phyloP scores from a whole-genome alignment of 2,113 vertebrate genomes.

The Excalfactoria chinensis region DNA sequence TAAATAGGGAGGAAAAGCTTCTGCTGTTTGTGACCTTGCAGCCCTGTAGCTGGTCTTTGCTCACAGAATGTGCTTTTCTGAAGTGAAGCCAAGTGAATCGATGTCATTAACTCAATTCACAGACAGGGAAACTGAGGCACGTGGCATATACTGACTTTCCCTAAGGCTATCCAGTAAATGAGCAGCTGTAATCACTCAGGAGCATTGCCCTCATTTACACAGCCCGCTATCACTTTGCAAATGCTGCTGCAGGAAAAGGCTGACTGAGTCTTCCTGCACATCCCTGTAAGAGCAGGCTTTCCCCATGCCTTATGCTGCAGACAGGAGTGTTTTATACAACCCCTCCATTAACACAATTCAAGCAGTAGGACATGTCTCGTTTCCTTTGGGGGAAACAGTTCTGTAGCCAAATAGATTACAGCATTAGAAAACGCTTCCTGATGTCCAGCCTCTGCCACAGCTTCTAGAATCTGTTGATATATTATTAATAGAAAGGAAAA shows the following conservation, averaged over 20 bases:
- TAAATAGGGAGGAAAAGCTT: background rate
- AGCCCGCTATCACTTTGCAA: background rate
- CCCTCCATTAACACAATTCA: slow-evolving; percentile 41
- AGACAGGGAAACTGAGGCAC: background rate
- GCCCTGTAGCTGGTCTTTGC: background rate
- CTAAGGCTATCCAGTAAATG: background rate
- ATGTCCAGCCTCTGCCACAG: background rate
- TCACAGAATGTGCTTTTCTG: background rate
- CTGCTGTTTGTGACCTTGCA: background rate
- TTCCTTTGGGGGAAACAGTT: slow-evolving; percentile 45
- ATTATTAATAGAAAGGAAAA: slow-evolving; percentile 74
- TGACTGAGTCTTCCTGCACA: background rate
- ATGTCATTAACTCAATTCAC: background rate
- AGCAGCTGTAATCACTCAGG: background rate
- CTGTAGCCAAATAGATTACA: slow-evolving; percentile 30
- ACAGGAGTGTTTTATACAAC: background rate
- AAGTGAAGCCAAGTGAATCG: background rate
- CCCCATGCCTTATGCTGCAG: background rate
- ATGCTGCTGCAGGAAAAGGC: background rate
- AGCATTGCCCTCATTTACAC: background rate
- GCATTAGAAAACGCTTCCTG: slow-evolving; percentile 54
- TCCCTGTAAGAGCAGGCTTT: background rate
- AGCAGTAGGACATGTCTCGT: slow-evolving; percentile 21
- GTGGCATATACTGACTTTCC: background rate
- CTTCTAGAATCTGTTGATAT: slow-evolving; percentile 60